phyloP scores from a whole-genome alignment of 2,113 vertebrate species.

The Mustela nigripes region DNA sequence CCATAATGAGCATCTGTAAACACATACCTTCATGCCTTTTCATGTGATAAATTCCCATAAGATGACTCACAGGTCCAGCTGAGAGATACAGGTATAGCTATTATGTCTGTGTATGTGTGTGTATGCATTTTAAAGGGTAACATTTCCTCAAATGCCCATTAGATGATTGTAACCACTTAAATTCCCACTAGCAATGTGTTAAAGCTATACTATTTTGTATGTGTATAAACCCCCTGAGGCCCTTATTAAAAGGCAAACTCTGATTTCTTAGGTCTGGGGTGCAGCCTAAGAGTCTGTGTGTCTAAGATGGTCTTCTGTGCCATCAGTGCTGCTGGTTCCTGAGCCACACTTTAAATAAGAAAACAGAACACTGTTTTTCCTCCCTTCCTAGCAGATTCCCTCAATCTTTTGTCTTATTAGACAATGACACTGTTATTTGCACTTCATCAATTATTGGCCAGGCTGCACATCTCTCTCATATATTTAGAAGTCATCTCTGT shows the following conservation, averaged over 20 bases:
- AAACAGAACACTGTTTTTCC: background rate
- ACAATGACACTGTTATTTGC: background rate
- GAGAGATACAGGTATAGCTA: background rate
- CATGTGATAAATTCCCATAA: background rate
- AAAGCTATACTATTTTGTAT: background rate
- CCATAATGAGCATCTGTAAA: background rate
- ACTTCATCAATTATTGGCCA: accelerated
- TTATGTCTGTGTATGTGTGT: background rate
- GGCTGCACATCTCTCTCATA: background rate
- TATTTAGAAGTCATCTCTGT: background rate
- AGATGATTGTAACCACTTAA: background rate
- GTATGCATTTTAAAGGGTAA: background rate
- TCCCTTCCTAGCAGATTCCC: background rate
- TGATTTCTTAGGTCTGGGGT: background rate
- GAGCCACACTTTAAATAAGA: background rate
- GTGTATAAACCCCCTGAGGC: background rate
- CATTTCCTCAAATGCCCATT: background rate
- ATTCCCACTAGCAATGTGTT: background rate
- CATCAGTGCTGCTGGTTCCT: background rate
- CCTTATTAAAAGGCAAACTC: background rate
- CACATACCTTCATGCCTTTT: background rate
- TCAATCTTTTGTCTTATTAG: background rate
- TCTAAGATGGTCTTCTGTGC: background rate
- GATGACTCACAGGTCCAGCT: background rate
- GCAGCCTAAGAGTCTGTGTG: background rate